These are phyloP conservation scores for Ennomos erosarius DNA, from an alignment of 2,888 invertebrate genomes.

Conservation along the genomic window DNA sequence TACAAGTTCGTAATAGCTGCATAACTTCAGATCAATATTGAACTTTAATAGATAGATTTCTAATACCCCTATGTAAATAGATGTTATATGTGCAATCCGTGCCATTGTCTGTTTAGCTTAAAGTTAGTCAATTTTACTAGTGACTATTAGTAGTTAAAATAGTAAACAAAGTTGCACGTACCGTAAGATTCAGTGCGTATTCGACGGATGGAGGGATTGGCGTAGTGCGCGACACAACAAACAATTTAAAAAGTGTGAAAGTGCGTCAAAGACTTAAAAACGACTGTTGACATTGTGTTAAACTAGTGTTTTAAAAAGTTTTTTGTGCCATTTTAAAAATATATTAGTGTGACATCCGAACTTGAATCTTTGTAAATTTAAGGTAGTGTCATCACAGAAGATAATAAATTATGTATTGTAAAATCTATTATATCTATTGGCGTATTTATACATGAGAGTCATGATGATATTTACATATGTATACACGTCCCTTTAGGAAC, in stretches of 20 bases:
- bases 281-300: slow-evolving; percentile 82
- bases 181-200: slow-evolving; percentile 39
- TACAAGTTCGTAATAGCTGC: slow-evolving; percentile 65
- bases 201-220: slow-evolving; percentile 47
- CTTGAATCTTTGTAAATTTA: slow-evolving; percentile 83
- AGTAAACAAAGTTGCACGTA: slow-evolving; percentile 46
- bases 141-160: slow-evolving; percentile 46
- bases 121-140: slow-evolving; percentile 79
- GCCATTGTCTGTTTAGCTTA: slow-evolving; percentile 84
- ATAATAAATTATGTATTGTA: slow-evolving; percentile 82
- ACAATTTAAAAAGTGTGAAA: slow-evolving; percentile 56
- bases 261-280: slow-evolving; percentile 70
- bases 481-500: slow-evolving; percentile 85
- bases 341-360: slow-evolving; percentile 84
- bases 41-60: slow-evolving; percentile 68
- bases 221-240: slow-evolving; percentile 50
- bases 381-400: slow-evolving; percentile 81
- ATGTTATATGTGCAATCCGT: slow-evolving; percentile 82
- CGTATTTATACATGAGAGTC: slow-evolving; percentile 83
- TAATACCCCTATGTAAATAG: slow-evolving; percentile 77
- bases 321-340: slow-evolving; percentile 85
- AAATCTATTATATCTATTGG: slow-evolving; percentile 79
- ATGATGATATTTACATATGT: slow-evolving; percentile 84
- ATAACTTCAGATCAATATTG: slow-evolving; percentile 72
- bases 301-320: slow-evolving; percentile 80